Base-by-base conservation (phyloP, 1,140 invertebrate species). In the Phymastichus coffea region DNA sequence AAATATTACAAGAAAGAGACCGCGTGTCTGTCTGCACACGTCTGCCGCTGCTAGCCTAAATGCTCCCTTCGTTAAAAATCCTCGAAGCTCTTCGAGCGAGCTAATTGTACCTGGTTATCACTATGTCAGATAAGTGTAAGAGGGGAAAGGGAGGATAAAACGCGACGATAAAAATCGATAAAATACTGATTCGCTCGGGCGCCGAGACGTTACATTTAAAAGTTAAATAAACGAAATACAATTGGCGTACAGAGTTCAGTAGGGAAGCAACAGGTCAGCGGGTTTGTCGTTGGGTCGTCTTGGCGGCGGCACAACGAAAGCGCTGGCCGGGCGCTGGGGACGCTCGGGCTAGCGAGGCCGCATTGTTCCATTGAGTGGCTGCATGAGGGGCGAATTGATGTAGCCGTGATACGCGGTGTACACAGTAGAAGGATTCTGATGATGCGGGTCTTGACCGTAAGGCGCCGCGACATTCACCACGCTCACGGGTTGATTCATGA, bases 371-470 rank as follows among this genome's bases (percentile, higher is more conserved):
- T 91, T 91, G 17, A 92, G 78, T 8, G 88, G 84, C 62, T 86
- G 85, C 77, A 86, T 83, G 7, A 86, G 75, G 25, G 82, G 77
- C 8, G 83, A 82, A 73, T 91, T 91, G 26, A 92, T 89, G 71
- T 92, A 92, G 1, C 87, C 85, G 53, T 79, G 77, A 59, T 92
- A 91, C 17, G 86, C 80, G 10, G 87, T 86, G 68, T 91, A 91
- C 66, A 88, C 83, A 25, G 86, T 82, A 20, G 87, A 78, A 0
- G 87, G 84, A 71, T 90, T 88, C 57, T 88, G 86, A 72, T 90
- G 90, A 70, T 89, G 87, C 20, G 85, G 82, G 68, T 89, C 77
- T 44, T 80, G 78, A 4, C 72, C 70, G 35, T 80, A 80, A 0
- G 75, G 87, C 56, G 85, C 79, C 54, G 84, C 82, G 73, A 89